Evolutionary conservation across 2,888 invertebrate genomes (phyloP).

Genomic region (Hypomecis punctinalis): DNA sequence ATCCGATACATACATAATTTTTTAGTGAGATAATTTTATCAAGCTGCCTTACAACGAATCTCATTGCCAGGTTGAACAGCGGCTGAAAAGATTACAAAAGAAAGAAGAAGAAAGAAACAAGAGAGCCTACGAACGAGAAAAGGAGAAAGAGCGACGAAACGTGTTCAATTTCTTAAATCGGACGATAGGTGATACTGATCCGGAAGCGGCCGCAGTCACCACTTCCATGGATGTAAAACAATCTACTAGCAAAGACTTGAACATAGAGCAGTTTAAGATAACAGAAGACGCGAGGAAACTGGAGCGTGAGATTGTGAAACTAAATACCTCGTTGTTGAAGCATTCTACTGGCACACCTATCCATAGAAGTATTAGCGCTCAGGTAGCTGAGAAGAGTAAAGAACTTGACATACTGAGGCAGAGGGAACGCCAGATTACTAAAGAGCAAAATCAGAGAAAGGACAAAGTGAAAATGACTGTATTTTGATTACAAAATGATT

Average conservation of each 20-base stretch:
- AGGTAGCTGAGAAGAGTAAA: constrained; percentile 86
- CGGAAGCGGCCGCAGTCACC: constrained; percentile 42
- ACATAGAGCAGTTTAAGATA: constrained; percentile 89
- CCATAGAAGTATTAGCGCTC: constrained; percentile 85
- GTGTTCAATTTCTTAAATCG: constrained; percentile 92
- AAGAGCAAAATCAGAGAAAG: constrained; percentile 89
- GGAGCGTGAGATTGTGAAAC: constrained; percentile 87
- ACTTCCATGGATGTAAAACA: constrained; percentile 69
- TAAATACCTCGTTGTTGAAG: constrained; percentile 87
- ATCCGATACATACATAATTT: background rate
- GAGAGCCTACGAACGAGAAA: constrained; percentile 87
- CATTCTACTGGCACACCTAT: constrained; percentile 86
- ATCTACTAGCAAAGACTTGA: constrained; percentile 87
- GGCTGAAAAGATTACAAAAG: constrained; percentile 86
- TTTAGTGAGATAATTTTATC: background rate
- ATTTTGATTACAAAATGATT: constrained; percentile 80
- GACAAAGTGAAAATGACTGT: constrained; percentile 91
- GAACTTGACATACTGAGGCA: constrained; percentile 86
- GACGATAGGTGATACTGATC: constrained; percentile 78
- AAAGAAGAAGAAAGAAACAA: constrained; percentile 87
- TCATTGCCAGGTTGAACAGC: constrained; percentile 85
- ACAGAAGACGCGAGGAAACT: constrained; percentile 89
- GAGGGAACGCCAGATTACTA: constrained; percentile 86
- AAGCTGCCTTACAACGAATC: background rate
- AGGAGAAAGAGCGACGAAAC: constrained; percentile 85